Evolutionary conservation across 2,888 invertebrate genomes (phyloP).

Genomic region (Xanthorhoe designata): DNA sequence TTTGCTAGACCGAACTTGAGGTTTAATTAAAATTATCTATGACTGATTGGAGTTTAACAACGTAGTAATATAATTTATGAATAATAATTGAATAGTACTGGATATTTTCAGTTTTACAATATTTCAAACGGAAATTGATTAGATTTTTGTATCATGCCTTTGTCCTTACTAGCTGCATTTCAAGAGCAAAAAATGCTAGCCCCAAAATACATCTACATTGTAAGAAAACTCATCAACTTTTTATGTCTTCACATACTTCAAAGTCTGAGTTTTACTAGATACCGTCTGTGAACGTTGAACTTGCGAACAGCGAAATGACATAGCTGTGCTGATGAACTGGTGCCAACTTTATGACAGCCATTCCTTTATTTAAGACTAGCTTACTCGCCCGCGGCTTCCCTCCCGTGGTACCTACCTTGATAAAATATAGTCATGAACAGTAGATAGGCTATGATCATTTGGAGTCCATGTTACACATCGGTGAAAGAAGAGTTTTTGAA

Average conservation of each 20-base stretch:
- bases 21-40: neutral
- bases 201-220: neutral
- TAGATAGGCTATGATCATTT: too few species aligned
- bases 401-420: too few species aligned
- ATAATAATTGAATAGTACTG: neutral
- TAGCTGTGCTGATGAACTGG: slow-evolving; percentile 6
- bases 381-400: too few species aligned
- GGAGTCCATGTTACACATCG: too few species aligned
- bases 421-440: too few species aligned
- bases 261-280: neutral
- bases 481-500: too few species aligned
- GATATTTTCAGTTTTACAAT: neutral
- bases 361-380: slow-evolving; percentile 22
- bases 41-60: neutral
- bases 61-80: neutral
- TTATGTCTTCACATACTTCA: neutral
- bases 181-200: neutral
- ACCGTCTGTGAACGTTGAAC: neutral
- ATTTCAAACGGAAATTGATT: neutral
- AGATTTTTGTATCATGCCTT: neutral
- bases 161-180: too few species aligned
- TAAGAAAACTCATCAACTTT: neutral
- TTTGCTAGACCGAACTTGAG: neutral
- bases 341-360: slow-evolving; percentile 9
- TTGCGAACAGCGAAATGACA: slow-evolving; percentile 16